A percentile compares a stretch with the other conserved stretches of the same genome.
These are phyloP conservation scores for Tamias sibiricus DNA, from an alignment of 2,113 vertebrate species.

Conservation along the genomic window DNA sequence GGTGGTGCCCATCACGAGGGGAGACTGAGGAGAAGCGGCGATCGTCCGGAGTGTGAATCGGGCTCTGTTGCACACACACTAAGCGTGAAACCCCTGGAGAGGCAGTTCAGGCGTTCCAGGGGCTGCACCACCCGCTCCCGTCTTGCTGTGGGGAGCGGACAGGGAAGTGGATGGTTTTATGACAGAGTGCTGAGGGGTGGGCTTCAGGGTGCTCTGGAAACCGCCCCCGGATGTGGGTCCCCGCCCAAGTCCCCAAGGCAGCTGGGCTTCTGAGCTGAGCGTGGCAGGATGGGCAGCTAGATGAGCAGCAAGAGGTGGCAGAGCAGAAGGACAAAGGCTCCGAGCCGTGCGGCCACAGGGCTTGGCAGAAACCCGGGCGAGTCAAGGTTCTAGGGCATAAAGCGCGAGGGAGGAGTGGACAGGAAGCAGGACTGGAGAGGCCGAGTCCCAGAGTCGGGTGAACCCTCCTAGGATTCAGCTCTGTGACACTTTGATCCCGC, in stretches of 20 bases:
- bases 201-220: slow-evolving; percentile 47
- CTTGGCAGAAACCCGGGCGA: neutral
- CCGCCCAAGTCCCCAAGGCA: neutral
- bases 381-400: neutral
- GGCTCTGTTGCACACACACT: neutral
- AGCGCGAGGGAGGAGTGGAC: no score
- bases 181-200: slow-evolving; percentile 56
- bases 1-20: neutral
- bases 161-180: slow-evolving; percentile 53
- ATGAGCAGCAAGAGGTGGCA: neutral
- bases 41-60: neutral
- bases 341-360: neutral
- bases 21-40: neutral
- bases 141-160: slow-evolving; percentile 42
- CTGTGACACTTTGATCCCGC: neutral
- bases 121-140: neutral
- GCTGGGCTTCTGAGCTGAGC: neutral
- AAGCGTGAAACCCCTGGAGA: neutral
- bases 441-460: neutral
- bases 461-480: neutral
- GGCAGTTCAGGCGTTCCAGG: neutral
- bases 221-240: neutral
- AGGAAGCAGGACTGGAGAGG: neutral
- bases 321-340: neutral
- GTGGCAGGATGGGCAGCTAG: neutral